Evolutionary conservation across 2,797 vertebrate species (phyloP).

Genomic region (Graptemys geographica): DNA sequence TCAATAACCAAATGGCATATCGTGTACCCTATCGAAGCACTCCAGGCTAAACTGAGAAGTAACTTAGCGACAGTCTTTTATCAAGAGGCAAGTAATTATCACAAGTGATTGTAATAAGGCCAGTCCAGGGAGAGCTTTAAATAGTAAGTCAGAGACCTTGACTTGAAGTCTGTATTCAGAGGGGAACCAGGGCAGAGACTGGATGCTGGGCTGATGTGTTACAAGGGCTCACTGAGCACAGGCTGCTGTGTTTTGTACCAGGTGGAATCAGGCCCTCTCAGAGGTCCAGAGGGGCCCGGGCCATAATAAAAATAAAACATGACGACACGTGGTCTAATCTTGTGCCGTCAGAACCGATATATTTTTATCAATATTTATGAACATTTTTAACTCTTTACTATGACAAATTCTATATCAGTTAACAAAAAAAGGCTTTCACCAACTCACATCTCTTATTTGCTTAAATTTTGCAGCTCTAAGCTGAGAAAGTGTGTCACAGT

Average conservation of each 20-base stretch:
- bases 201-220: background rate
- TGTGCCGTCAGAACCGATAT: too few relatives aligned
- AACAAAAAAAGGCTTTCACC: too few relatives aligned
- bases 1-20: background rate
- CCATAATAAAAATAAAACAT: too few relatives aligned
- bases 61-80: constrained; percentile 12
- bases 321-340: too few relatives aligned
- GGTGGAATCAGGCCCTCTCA: background rate
- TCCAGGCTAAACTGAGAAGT: constrained; percentile 10
- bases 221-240: background rate
- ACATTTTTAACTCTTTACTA: too few relatives aligned
- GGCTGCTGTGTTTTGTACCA: background rate
- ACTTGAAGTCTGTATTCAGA: constrained; percentile 12
- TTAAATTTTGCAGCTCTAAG: too few relatives aligned
- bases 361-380: too few relatives aligned
- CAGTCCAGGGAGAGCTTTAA: background rate
- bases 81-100: constrained; percentile 32
- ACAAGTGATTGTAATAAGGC: background rate
- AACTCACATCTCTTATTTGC: too few relatives aligned
- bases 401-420: too few relatives aligned
- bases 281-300: too few relatives aligned
- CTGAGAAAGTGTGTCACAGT: too few relatives aligned
- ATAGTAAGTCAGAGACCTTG: constrained; percentile 2
- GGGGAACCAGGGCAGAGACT: background rate
- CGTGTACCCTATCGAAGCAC: background rate